These are phyloP conservation scores for Crax fasciolata DNA, from an alignment of 2,797 vertebrate species.

Conservation along the genomic window DNA sequence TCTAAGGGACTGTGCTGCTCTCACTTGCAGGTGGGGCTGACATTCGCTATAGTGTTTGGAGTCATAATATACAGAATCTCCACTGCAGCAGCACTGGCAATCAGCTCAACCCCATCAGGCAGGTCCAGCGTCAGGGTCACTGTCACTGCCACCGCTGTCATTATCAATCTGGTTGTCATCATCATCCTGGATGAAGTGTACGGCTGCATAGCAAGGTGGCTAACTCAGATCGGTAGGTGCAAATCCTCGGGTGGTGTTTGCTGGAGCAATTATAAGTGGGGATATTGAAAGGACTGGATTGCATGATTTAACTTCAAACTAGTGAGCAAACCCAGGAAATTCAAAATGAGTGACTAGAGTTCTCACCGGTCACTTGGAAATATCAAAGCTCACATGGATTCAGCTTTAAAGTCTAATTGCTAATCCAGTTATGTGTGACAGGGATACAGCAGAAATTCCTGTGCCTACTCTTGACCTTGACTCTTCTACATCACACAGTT, in stretches of 20 bases:
- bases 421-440: no score
- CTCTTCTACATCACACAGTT: fast-evolving
- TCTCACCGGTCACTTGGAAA: background rate
- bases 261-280: background rate
- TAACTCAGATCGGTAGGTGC: conserved; percentile 90
- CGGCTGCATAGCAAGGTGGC: conserved; percentile 90
- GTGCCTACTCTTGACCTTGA: background rate
- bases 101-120: conserved; percentile 88
- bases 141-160: conserved; percentile 93
- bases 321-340: background rate
- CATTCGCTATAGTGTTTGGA: conserved; percentile 93
- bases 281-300: background rate
- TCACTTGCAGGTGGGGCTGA: conserved; percentile 87
- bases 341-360: background rate
- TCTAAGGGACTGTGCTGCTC: background rate
- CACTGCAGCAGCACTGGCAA: conserved; percentile 91
- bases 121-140: conserved; percentile 93
- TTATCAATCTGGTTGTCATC: conserved; percentile 96
- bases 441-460: background rate
- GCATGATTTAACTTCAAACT: background rate
- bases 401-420: background rate
- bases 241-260: background rate
- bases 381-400: background rate
- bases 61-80: conserved; percentile 97
- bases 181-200: conserved; percentile 97